phyloP scores from a whole-genome alignment of 2,113 vertebrate species.

The Lampris megalopsis region DNA sequence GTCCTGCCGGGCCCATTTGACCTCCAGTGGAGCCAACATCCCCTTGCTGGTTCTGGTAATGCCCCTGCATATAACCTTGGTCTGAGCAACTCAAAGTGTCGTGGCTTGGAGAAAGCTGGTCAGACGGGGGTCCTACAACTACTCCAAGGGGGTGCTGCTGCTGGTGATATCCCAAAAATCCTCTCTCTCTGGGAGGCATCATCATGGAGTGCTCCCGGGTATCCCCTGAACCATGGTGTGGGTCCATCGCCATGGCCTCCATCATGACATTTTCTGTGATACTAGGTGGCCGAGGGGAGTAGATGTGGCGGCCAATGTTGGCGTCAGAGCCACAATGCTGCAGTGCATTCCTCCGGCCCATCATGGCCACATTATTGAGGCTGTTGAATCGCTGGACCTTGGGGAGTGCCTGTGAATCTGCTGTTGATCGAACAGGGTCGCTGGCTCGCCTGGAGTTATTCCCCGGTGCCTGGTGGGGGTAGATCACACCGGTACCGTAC shows the following conservation, averaged over 20 bases:
- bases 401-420: slow-evolving; percentile 79
- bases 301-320: slow-evolving; percentile 83
- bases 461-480: slow-evolving; percentile 82
- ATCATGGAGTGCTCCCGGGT: slow-evolving; percentile 76
- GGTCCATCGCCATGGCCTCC: slow-evolving; percentile 85
- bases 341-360: slow-evolving; percentile 78
- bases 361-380: slow-evolving; percentile 82
- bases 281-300: slow-evolving; percentile 91
- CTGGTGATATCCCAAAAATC: slow-evolving; percentile 84
- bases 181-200: slow-evolving; percentile 77
- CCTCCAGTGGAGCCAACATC: slow-evolving; percentile 54
- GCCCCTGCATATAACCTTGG: slow-evolving; percentile 74
- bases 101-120: slow-evolving; percentile 77
- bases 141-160: slow-evolving; percentile 71
- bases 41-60: slow-evolving; percentile 71
- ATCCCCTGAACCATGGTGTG: slow-evolving; percentile 59
- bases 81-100: slow-evolving; percentile 77
- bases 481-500: slow-evolving; percentile 82
- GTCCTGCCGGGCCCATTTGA: slow-evolving; percentile 61
- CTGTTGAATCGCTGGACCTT: slow-evolving; percentile 92
- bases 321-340: slow-evolving; percentile 85
- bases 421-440: slow-evolving; percentile 85
- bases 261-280: slow-evolving; percentile 92
- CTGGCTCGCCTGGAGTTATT: slow-evolving; percentile 87
- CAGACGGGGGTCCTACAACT: slow-evolving; percentile 60